Evolutionary conservation across 2,888 invertebrate species (phyloP).

Genomic region (Tiliacea citrago): DNA sequence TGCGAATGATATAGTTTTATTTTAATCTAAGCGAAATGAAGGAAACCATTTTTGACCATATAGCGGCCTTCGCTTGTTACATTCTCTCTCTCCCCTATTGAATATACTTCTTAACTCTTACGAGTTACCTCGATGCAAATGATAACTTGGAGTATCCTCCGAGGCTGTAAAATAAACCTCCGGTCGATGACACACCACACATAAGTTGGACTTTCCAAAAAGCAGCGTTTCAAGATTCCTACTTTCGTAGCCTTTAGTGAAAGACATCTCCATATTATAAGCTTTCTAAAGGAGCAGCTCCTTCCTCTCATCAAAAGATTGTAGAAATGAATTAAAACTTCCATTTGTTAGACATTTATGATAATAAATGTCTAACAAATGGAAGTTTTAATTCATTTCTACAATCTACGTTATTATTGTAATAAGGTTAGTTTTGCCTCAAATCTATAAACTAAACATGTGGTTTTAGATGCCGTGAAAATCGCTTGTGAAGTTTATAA

Average conservation of each 20-base stretch:
- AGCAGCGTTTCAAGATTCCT: slow-evolving; percentile 36
- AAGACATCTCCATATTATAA: too few relatives aligned
- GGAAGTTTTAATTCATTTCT: not conserved
- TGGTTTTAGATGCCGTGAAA: not conserved
- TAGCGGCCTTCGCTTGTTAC: not conserved
- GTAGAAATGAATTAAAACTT: too few relatives aligned
- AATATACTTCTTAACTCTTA: not conserved
- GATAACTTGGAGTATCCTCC: not conserved
- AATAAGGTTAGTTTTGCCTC: not conserved
- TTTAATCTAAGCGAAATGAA: not conserved
- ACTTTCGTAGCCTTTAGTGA: slow-evolving; percentile 31
- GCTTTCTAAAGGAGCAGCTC: slow-evolving; percentile 24
- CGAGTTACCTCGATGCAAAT: not conserved
- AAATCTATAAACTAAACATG: not conserved
- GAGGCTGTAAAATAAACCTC: not conserved
- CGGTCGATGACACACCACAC: slow-evolving; percentile 51
- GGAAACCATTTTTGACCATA: not conserved
- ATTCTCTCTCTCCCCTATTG: not conserved
- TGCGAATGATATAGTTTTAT: not conserved
- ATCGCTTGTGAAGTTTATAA: too few relatives aligned
- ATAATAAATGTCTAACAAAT: not conserved
- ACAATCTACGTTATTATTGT: not conserved
- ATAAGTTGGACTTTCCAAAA: slow-evolving; percentile 49
- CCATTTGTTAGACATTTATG: too few relatives aligned
- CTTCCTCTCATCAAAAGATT: slow-evolving; percentile 10